Evolutionary conservation across 37 sponge, comb jelly and placozoan species (phyloP), one percentile per base, ranked within the genome.

Genomic region (Corticium candelabrum): DNA sequence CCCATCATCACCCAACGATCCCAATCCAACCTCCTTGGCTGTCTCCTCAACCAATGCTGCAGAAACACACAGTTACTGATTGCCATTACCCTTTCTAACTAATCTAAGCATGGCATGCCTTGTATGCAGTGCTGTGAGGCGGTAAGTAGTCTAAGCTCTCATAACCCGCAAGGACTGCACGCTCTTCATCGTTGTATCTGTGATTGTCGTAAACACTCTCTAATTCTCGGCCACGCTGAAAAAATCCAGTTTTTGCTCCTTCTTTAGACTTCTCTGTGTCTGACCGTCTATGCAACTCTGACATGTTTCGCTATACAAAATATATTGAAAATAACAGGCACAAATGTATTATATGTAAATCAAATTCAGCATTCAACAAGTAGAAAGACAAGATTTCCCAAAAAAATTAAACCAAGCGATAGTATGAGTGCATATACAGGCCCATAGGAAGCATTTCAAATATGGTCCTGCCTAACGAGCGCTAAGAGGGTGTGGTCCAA

Each of bases 1-100:
- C 84, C 84, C 84, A 83, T 83, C 21, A 76, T 83, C 30, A 83
- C 74, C 84, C 84, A 83, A 62, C 79, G 40, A 35, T 83, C 84
- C 84, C 84, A 83, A 4, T 83, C 84, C 56, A 83, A 81, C 3
- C 84, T 35, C 68, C 68, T 38, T 29, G 84, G 79, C 50, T 83
- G 84, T 31, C 79, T 78, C 30, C 68, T 37, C 5, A 83, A 37
- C 84, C 84, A 83, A 35, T 80, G 79, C 84, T 83, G 75, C 21
- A 79, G 31, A 39, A 39, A 31, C 7, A 76, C 30, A 11, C 40
- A 78, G 38, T 78, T 4, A 76, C 77, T 21, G 35, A 76, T 5
- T 39, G 77, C n/a, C n/a, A n/a, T n/a, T 50, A 50, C 62, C 62
- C 15, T 11, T 50, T 27, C 21, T 50, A 21, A 50, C 62, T 50